Evolutionary conservation across 2,888 invertebrate species (phyloP), one percentile per base, ranked within the genome.

Genomic region (Acanthosepion pharaonis): DNA sequence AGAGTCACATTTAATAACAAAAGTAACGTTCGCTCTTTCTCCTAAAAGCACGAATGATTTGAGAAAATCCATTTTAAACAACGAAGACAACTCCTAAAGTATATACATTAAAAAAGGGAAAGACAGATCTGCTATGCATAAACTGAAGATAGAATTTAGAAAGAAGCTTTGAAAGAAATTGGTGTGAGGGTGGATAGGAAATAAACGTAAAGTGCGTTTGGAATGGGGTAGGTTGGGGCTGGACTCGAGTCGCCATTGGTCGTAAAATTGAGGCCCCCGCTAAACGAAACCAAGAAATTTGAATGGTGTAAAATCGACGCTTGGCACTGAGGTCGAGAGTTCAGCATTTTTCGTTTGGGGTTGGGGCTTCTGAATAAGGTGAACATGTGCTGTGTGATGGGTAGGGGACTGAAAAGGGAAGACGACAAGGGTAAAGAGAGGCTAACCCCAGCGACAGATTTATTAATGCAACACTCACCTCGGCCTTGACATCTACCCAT

Each of bases 221-320:
- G 78, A 33, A 5, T 33, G n/a, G 11, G 15, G 33, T 33, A n/a
- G n/a, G n/a, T 15, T 11, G 11, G 78, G 78, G 4, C 5, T 11
- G 11, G 78, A 33, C n/a, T 78, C n/a, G n/a, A 78, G 78, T 33
- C 78, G 11, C 78, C 15, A 78, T 78, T n/a, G 78, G 78, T 78
- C 78, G 78, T 78, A 78, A 78, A 78, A 78, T 33, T 78, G 78
- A 33, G n/a, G 78, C 78, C n/a, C 78, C 78, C 78, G 78, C 78
- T 78, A 78, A 78, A 78, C n/a, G 78, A 15, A 78, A n/a, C 8
- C 78, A 18, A n/a, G 78, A 78, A 78, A 78, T 78, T 15, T n/a
- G n/a, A 78, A 78, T 78, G 78, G 78, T 78, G n/a, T 78, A 78
- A 78, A 78, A 78, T 78, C 78, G 78, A n/a, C 78, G n/a, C 78